Evolutionary conservation across 2,888 invertebrate species (phyloP).

Genomic region (Drosophila neoperkinsi): DNA sequence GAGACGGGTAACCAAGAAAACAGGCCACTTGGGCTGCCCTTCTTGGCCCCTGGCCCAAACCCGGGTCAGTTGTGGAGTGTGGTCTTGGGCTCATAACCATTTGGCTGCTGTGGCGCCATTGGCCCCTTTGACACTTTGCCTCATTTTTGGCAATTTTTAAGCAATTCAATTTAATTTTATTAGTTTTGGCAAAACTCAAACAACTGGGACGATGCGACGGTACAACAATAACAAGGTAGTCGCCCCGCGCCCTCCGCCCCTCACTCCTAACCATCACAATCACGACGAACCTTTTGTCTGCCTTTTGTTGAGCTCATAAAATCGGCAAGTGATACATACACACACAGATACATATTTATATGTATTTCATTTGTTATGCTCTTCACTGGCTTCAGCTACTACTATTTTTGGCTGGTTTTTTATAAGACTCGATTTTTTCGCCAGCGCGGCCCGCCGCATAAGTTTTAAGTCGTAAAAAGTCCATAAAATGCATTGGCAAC

Average conservation of each 20-base stretch:
- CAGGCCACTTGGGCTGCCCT: conserved; percentile 16
- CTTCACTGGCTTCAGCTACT: conserved; percentile 64
- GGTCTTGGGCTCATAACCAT: conserved; percentile 60
- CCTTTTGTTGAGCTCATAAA: conserved; percentile 70
- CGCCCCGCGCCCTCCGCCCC: neutral
- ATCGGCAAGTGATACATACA: conserved; percentile 51
- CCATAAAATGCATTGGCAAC: conserved; percentile 78
- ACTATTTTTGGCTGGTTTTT: conserved; percentile 47
- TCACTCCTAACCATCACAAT: neutral
- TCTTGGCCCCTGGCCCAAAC: neutral
- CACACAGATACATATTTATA: conserved; percentile 66
- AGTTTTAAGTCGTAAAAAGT: conserved; percentile 80
- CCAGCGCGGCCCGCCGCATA: conserved; percentile 60
- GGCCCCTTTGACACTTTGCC: conserved; percentile 72
- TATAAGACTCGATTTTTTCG: conserved; percentile 51
- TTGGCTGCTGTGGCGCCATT: conserved; percentile 54
- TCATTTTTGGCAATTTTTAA: conserved; percentile 81
- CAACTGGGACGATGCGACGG: conserved; percentile 62
- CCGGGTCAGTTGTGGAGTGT: conserved; percentile 3
- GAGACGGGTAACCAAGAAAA: conserved; percentile 15
- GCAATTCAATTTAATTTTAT: conserved; percentile 82
- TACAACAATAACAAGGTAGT: conserved; percentile 73
- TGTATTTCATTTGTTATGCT: conserved; percentile 72
- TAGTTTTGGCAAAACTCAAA: conserved; percentile 81
- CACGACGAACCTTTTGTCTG: conserved; percentile 44